Base-by-base conservation (phyloP, 2,113 vertebrate species). In the Alethe castanea region DNA sequence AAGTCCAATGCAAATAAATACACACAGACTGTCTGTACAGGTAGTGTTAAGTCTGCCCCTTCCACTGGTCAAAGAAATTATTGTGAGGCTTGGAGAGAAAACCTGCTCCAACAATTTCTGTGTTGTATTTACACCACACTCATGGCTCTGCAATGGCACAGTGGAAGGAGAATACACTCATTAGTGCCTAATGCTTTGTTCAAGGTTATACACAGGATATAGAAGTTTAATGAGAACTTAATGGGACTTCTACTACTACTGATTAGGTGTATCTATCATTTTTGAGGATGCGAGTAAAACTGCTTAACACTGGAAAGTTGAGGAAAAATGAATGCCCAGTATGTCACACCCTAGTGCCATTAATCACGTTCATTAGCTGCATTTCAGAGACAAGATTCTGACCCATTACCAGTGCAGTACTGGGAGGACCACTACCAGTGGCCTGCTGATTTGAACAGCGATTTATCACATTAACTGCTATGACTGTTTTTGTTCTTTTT, bases 191-290 rank as follows among this genome's bases (percentile, higher is more conserved):
- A 96, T 96, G 83, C 44, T 85, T 92, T 96, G 97, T 92, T 98
- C 97, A 98, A 98, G 98, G 97, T 98, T 97, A 97, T 90, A 96
- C 76, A 72, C 94, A 93, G 96, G 91, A 95, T 97, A 72, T 65
- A 88, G 94, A 97, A 94, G 67, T 97, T 97, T 98, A 98, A 98
- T 97, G 97, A 97, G 97, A 91, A 95, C 93, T 95, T 98, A 98
- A 98, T 98, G 97, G 97, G 97, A 97, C 94, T 92, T 93, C 92
- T 77, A 94, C 83, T 94, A 93, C 66, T 62, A 88, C 94, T 97
- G 97, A 98, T 98, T 97, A 97, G 95, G 91, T 92, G 66, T 97
- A 97, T 98, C 96, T 97, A 97, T 98, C 97, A 97, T 97, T 92
- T 52, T 86, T 95, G 95, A 95, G 92, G 87, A 91, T 96, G 78